Evolutionary conservation across 2,888 invertebrate species (phyloP), one percentile per base, ranked within the genome.

Genomic region (Trachelus troglodyta): DNA sequence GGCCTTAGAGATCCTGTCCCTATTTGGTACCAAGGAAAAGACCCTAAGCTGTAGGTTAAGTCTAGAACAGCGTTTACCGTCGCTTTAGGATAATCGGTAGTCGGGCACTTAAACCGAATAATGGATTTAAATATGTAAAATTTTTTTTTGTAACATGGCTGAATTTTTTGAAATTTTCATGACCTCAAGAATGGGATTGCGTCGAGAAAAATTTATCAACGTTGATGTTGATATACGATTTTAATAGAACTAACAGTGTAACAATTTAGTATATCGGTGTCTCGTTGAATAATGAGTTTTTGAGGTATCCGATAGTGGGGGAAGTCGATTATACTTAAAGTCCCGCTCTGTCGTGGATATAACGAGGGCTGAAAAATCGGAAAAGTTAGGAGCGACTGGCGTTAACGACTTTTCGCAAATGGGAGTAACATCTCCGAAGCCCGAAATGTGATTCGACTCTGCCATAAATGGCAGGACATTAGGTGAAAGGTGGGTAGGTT

Each of bases 391-490:
- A 56, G 56, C 75, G 81, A 82, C 82, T 82, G 82, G 81, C 80
- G 82, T 73, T 81, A 85, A 84, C 81, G 83, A 85, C 81, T 81
- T 83, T 81, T 82, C 80, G 80, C 81, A 83, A 86, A 82, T 84
- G 83, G 77, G 81, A 84, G 86, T 83, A 86, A 86, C 84, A 84
- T 82, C 82, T 84, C 81, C 80, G 79, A 83, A 81, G 82, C 82
- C 79, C 80, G 83, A 83, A 80, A 80, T 82, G 84, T 85, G 85
- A 87, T 83, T 87, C 85, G 85, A 81, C 82, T 81, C 82, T 81
- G 85, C 84, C 87, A 84, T 82, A 86, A 87, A 87, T 87, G 86
- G 82, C 79, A 84, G 83, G 83, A 82, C 84, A 87, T 88, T 86
- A 87, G 85, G 82, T 81, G 75, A 69, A 75, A 56, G 56, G 56